These are phyloP conservation scores for Cerastis rubricosa DNA, from an alignment of 2,888 invertebrate species.

Conservation along the genomic window DNA sequence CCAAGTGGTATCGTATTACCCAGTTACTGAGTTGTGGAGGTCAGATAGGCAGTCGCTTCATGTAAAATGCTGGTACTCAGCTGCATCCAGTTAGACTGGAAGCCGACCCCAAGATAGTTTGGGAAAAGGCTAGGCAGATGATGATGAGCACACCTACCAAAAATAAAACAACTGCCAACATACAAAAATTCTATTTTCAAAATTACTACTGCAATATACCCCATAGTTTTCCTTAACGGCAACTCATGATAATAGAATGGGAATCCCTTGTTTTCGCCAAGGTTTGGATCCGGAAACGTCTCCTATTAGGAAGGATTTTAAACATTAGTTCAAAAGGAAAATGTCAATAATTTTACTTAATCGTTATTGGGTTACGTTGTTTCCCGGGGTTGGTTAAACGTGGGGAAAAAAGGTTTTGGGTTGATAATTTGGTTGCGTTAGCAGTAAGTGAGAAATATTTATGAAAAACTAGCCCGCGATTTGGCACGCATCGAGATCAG, in stretches of 20 bases:
- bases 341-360: conserved; percentile 49
- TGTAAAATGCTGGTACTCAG: too few species aligned
- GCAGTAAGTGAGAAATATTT: neutral
- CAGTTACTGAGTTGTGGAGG: too few species aligned
- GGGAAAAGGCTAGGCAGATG: too few species aligned
- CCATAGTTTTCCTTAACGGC: conserved; percentile 31
- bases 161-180: conserved; percentile 10
- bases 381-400: neutral
- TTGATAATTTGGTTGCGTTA: neutral
- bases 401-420: conserved; percentile 1
- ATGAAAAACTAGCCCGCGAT: too few species aligned
- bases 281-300: conserved; percentile 55
- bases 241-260: conserved; percentile 42
- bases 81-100: too few species aligned
- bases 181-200: conserved; percentile 24
- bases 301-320: conserved; percentile 45
- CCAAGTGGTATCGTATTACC: too few species aligned
- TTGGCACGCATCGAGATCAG: too few species aligned
- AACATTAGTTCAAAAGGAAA: conserved; percentile 51
- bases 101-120: too few species aligned
- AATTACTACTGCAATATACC: conserved; percentile 24
- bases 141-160: too few species aligned
- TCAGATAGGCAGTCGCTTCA: too few species aligned
- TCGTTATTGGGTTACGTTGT: conserved; percentile 24
- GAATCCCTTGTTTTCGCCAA: conserved; percentile 41